phyloP scores from a whole-genome alignment of 2,797 vertebrate genomes.

The Rousettus madagascariensis region DNA sequence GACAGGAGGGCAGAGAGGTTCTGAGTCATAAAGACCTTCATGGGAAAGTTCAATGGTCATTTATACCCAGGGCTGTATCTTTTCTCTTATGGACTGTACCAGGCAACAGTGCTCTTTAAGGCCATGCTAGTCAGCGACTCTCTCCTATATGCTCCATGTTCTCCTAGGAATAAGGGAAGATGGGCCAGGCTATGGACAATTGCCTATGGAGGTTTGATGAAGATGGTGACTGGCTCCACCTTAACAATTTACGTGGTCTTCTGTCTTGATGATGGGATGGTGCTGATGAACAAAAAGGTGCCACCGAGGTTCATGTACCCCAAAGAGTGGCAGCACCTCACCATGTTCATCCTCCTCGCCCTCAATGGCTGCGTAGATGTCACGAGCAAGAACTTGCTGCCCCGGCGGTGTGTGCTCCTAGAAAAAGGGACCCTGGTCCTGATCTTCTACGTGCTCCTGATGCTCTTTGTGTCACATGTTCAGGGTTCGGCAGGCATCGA shows the following conservation, averaged over 20 bases:
- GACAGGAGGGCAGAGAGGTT: background rate
- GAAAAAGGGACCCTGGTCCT: background rate
- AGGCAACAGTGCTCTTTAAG: conserved; percentile 54
- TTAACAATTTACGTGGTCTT: conserved; percentile 58
- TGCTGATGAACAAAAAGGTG: conserved; percentile 13
- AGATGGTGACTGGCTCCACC: conserved; percentile 59
- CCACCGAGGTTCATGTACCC: conserved; percentile 61
- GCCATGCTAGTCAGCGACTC: conserved; percentile 45
- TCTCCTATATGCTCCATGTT: background rate
- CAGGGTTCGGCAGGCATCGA: background rate
- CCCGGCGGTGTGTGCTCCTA: background rate
- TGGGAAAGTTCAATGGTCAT: conserved; percentile 76
- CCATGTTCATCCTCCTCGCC: conserved; percentile 20
- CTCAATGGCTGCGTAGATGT: conserved; percentile 9
- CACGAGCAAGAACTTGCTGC: conserved; percentile 7
- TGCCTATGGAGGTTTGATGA: conserved; percentile 60
- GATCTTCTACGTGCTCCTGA: background rate
- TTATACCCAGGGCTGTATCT: conserved; percentile 72
- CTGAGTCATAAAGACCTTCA: background rate
- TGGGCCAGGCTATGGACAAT: conserved; percentile 19
- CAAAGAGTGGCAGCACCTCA: conserved; percentile 76
- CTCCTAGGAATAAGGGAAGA: background rate
- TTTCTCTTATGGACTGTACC: conserved; percentile 66
- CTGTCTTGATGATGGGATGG: conserved; percentile 54
- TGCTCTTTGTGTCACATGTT: background rate